phyloP scores from a whole-genome alignment of 2,797 vertebrate genomes.

The Morelia viridis region DNA sequence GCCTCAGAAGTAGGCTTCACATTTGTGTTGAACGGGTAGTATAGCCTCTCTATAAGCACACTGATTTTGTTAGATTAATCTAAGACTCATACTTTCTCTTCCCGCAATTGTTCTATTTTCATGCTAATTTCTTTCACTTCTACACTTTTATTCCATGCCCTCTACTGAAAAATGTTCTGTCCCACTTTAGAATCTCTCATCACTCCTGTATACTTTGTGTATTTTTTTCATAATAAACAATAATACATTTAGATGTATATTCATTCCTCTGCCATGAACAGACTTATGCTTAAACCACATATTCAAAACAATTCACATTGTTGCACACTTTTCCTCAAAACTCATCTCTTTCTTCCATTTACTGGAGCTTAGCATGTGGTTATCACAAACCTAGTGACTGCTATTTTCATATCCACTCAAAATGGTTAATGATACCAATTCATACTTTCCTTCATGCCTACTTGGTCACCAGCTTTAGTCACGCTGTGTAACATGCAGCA shows the following conservation, averaged over 20 bases:
- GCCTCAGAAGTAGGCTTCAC: no score
- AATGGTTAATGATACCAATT: neutral
- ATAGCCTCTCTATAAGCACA: no score
- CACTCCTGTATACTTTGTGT: neutral
- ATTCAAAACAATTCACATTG: neutral
- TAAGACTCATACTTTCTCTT: no score
- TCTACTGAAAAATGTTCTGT: neutral
- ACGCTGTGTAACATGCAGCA: neutral
- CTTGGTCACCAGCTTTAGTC: neutral
- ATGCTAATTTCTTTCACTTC: no score
- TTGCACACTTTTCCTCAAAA: neutral
- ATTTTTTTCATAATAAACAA: neutral
- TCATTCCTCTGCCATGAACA: neutral
- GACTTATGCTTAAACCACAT: neutral
- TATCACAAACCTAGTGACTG: neutral
- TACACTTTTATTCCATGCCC: no score
- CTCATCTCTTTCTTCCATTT: neutral
- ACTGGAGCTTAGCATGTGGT: neutral
- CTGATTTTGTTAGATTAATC: no score
- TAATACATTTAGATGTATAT: neutral
- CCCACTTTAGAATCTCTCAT: neutral
- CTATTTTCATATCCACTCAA: neutral
- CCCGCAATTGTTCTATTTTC: no score
- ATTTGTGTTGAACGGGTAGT: no score
- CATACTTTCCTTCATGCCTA: neutral